Evolutionary conservation across 2,113 vertebrate species (phyloP).

Genomic region (Engystomops pustulosus): DNA sequence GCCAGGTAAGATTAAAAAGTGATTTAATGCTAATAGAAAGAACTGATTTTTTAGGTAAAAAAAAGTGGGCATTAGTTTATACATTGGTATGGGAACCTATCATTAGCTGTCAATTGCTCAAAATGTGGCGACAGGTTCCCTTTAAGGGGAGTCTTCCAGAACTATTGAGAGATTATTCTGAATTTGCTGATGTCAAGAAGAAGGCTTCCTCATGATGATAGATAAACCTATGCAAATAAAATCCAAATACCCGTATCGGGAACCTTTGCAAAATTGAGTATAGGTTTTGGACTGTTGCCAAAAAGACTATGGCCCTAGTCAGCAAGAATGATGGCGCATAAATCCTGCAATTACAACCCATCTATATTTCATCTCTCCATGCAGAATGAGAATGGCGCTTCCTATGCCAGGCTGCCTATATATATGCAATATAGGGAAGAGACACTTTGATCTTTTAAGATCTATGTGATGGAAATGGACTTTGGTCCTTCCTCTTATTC

Average conservation of each 20-base stretch:
- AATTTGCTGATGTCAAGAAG: neutral
- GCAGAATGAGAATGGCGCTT: slow-evolving; percentile 14
- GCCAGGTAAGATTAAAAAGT: no score
- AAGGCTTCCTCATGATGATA: neutral
- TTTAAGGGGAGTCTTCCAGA: no score
- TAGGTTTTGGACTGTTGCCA: neutral
- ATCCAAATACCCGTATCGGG: neutral
- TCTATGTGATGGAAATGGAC: slow-evolving; percentile 38
- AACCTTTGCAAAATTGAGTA: neutral
- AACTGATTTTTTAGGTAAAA: no score
- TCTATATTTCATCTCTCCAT: slow-evolving; percentile 25
- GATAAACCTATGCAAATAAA: slow-evolving; percentile 13
- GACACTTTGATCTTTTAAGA: slow-evolving; percentile 34
- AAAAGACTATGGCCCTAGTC: neutral
- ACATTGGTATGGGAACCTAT: no score
- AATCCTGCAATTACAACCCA: slow-evolving; percentile 9
- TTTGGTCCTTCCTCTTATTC: slow-evolving; percentile 18
- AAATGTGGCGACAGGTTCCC: no score
- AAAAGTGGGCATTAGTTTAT: no score
- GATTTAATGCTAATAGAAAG: no score
- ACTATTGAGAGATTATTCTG: neutral
- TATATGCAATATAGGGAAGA: slow-evolving; percentile 18
- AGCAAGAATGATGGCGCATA: slow-evolving; percentile 2
- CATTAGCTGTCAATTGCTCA: no score
- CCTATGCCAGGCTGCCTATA: neutral